phyloP scores from a whole-genome alignment of 2,113 vertebrate genomes.

The Hemichromis elongatus region DNA sequence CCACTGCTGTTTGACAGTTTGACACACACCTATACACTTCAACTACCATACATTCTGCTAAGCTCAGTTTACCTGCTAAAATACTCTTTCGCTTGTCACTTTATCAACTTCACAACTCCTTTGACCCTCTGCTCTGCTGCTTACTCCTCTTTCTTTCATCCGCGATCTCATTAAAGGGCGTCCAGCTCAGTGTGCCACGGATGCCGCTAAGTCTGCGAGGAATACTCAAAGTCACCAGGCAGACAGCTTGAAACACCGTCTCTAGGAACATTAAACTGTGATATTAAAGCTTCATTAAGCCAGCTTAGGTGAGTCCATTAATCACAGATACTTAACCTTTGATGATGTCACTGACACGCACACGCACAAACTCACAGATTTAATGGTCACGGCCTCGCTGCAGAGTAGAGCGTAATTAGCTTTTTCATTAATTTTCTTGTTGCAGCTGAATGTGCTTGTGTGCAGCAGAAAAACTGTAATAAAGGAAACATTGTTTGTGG shows the following conservation, averaged over 20 bases:
- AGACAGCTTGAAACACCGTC: not conserved
- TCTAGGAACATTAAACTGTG: not conserved
- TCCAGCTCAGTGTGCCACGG: not conserved
- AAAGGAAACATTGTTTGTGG: not conserved
- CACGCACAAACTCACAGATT: not conserved
- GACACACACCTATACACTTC: conserved; percentile 22
- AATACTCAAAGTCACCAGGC: not conserved
- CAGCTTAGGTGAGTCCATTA: conserved; percentile 9
- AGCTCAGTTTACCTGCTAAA: conserved; percentile 2
- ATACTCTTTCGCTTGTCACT: conserved; percentile 17
- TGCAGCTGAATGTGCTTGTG: not conserved
- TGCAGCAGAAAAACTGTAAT: not conserved
- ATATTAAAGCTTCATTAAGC: conserved; percentile 7
- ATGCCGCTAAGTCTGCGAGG: not conserved
- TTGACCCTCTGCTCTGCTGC: not conserved
- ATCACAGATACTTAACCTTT: conserved; percentile 37
- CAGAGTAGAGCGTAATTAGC: not conserved
- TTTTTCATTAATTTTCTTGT: not conserved
- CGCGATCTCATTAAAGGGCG: not conserved
- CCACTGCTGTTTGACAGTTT: conserved; percentile 44
- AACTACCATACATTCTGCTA: not conserved
- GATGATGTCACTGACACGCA: conserved; percentile 17
- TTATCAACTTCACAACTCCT: conserved; percentile 10
- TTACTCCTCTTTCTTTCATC: not conserved
- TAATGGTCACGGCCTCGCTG: not conserved